A percentile compares a stretch with the other conserved stretches of the same genome.
Conservation (phyloP, 2,797 vertebrate species). For the Cetoscarus ocellatus region DNA sequence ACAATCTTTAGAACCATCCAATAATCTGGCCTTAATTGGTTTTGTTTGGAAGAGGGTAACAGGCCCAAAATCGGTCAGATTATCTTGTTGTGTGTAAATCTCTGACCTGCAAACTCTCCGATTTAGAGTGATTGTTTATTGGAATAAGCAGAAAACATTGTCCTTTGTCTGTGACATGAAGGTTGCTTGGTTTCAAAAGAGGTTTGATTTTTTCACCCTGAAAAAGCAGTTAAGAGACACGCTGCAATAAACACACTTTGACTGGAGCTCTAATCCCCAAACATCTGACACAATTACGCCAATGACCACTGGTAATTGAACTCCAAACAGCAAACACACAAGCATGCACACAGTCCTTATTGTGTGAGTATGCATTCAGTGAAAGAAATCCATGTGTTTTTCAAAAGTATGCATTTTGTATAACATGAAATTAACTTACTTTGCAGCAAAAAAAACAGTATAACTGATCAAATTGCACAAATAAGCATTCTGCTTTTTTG, state of each 20-base stretch:
- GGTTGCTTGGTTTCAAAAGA: conserved; percentile 28
- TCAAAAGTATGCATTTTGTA: neutral
- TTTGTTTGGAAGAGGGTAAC: too few relatives aligned
- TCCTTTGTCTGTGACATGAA: conserved; percentile 26
- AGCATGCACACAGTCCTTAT: neutral
- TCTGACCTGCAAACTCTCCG: neutral
- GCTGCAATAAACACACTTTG: conserved; percentile 51
- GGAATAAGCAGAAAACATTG: conserved; percentile 21
- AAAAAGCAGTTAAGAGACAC: conserved; percentile 61
- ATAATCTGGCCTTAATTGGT: too few relatives aligned
- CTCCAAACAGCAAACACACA: conserved; percentile 23
- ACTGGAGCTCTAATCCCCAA: conserved; percentile 56
- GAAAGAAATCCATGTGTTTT: neutral
- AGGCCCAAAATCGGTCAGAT: too few relatives aligned
- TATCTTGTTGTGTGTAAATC: neutral
- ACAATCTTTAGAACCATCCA: too few relatives aligned
- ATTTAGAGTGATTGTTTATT: neutral
- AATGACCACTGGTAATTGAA: conserved; percentile 71
- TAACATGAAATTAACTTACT: neutral
- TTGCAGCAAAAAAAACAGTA: too few relatives aligned
- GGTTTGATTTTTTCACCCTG: conserved; percentile 34
- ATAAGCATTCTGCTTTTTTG: too few relatives aligned
- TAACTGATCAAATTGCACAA: neutral
- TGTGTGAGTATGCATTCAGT: neutral
- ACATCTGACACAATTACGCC: conserved; percentile 68